Evolutionary conservation across 1,140 invertebrate species (phyloP).

Genomic region (Philaenus spumarius): DNA sequence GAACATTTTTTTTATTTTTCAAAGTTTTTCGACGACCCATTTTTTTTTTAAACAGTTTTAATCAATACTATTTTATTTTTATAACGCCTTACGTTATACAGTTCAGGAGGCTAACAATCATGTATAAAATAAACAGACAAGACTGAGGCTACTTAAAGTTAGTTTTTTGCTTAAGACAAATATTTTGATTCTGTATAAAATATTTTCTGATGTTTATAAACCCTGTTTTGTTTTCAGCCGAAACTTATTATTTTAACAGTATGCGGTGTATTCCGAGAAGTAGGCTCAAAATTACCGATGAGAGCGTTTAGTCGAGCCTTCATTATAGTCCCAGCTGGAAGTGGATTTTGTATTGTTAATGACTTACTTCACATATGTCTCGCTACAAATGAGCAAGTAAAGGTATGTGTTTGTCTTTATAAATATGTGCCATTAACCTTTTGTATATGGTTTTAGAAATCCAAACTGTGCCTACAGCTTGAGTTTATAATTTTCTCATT

Average conservation of each 20-base stretch:
- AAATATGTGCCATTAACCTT: background rate
- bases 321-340: slow-evolving; percentile 69
- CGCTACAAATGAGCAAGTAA: slow-evolving; percentile 62
- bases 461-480: background rate
- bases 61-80: no score
- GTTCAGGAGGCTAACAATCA: no score
- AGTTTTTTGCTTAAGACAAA: no score
- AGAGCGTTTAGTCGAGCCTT: slow-evolving; percentile 77
- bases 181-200: no score
- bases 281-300: slow-evolving; percentile 45
- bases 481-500: background rate
- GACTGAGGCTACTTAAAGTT: no score
- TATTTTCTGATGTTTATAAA: no score
- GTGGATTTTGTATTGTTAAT: slow-evolving; percentile 79
- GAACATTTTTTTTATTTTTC: no score
- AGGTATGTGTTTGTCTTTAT: slow-evolving; percentile 37
- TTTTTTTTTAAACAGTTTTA: no score
- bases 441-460: background rate
- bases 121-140: no score
- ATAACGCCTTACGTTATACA: no score
- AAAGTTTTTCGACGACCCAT: no score
- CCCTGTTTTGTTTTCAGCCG: slow-evolving; percentile 22
- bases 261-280: slow-evolving; percentile 26
- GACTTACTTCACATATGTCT: slow-evolving; percentile 72
- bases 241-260: slow-evolving; percentile 25